Evolutionary conservation across 2,113 vertebrate genomes (phyloP).

Genomic region (Etheostoma spectabile): DNA sequence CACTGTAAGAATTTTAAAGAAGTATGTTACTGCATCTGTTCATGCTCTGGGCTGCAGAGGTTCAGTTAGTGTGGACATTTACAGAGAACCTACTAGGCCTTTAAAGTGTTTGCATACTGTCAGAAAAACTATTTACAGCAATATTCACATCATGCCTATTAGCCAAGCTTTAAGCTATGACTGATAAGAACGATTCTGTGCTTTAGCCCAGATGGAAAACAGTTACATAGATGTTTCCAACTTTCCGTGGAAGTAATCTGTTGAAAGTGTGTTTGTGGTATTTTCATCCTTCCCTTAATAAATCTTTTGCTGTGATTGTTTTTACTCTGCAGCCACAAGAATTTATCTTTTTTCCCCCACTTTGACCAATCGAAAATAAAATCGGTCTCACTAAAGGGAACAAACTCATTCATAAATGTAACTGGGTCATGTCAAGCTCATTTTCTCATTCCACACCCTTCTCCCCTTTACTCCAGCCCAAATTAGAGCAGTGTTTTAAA

Average conservation of each 20-base stretch:
- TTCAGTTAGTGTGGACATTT: slow-evolving; percentile 25
- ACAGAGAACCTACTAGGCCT: slow-evolving; percentile 9
- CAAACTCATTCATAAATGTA: slow-evolving; percentile 81
- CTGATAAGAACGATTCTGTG: slow-evolving; percentile 11
- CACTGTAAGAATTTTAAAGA: slow-evolving; percentile 31
- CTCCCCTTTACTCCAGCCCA: slow-evolving; percentile 59
- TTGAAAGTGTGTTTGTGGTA: not conserved
- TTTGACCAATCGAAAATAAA: slow-evolving; percentile 57
- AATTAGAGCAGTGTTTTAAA: slow-evolving; percentile 79
- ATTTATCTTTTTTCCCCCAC: slow-evolving; percentile 43
- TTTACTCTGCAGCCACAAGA: slow-evolving; percentile 13
- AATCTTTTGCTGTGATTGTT: slow-evolving; percentile 18
- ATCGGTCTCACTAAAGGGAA: slow-evolving; percentile 43
- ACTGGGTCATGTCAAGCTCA: slow-evolving; percentile 76
- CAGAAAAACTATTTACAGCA: not conserved
- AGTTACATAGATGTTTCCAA: not conserved
- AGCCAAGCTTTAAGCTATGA: slow-evolving; percentile 15
- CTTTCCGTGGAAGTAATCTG: slow-evolving; percentile 1
- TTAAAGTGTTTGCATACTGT: slow-evolving; percentile 1
- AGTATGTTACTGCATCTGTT: slow-evolving; percentile 32
- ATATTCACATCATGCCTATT: slow-evolving; percentile 28
- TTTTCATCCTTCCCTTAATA: not conserved
- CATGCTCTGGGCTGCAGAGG: slow-evolving; percentile 23
- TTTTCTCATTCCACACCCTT: slow-evolving; percentile 61
- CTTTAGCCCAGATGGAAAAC: slow-evolving; percentile 23